Conservation (phyloP, 2,888 invertebrate species). For the Spisula subtruncata region DNA sequence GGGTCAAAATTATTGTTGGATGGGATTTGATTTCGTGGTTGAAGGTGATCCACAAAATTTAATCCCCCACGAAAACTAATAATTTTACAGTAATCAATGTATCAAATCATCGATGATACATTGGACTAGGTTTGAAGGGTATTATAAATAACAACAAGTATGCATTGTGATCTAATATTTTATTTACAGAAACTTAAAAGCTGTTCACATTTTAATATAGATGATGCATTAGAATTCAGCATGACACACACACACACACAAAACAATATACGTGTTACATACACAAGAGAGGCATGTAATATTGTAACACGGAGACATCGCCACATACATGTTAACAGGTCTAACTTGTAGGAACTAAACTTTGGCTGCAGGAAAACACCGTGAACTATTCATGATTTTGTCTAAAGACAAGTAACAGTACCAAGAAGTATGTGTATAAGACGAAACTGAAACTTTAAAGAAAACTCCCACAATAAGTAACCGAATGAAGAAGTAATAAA, state of each 20-base stretch:
- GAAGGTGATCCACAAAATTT: no score
- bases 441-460: no score
- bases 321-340: background rate
- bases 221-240: background rate
- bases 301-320: background rate
- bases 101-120: no score
- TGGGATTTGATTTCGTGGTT: no score
- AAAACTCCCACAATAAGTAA: no score
- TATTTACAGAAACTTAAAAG: slow-evolving; percentile 31
- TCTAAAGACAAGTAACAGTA: background rate
- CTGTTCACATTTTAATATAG: slow-evolving; percentile 19
- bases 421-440: background rate
- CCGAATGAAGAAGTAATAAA: no score
- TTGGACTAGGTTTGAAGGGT: no score
- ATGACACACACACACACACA: background rate
- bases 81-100: no score
- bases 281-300: background rate
- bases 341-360: background rate
- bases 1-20: no score
- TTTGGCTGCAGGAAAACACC: background rate
- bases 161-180: background rate
- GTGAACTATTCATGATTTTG: background rate
- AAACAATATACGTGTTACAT: background rate
- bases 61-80: no score
- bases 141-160: background rate